Evolutionary conservation across 1,140 invertebrate species (phyloP), one percentile per base, ranked within the genome.

Genomic region (Agraylea sexmaculata): DNA sequence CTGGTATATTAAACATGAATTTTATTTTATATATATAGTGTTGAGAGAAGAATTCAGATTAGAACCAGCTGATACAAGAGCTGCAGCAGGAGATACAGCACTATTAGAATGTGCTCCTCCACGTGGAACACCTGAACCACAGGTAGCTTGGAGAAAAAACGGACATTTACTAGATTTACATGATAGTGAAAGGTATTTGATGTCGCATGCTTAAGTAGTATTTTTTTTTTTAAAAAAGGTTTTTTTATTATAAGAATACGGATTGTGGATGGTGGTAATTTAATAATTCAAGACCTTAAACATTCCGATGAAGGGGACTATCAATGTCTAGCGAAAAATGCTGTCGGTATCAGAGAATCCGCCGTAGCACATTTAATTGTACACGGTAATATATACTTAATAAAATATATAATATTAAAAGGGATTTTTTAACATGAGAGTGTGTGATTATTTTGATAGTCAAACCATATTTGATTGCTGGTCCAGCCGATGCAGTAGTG

Each of bases 21-120:
- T 54, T 34, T 34, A 2, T 34, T 18, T 16, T 37, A 40, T 29
- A 3, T 48, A 69, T 68, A 5, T 68, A 87, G 87, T 86, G 44
- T 64, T 88, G 16, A 76, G 80, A 44, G 84, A 89, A 58, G 85
- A 90, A 47, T 91, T 92, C 58, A 75, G 83, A 46, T 62, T 78
- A 37, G 75, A 80, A 49, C 88, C 85, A 16, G 75, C 80, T 39
- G 77, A 80, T 50, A 75, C 75, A 16, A 70, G 77, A 48, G 82
- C 81, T 10, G 82, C 83, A 11, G 74, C 83, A 41, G 87, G 87
- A 6, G 84, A 90, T 46, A 82, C 78, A 39, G 81, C 83, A 1
- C 68, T 85, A 21, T 59, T 93, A 52, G 83, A 89, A 65, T 93
- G 89, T 60, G 73, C 77, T 3, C 81, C 87, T 10, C 88, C 87